Conservation (phyloP, 2,113 vertebrate species). For the Saccopteryx bilineata region DNA sequence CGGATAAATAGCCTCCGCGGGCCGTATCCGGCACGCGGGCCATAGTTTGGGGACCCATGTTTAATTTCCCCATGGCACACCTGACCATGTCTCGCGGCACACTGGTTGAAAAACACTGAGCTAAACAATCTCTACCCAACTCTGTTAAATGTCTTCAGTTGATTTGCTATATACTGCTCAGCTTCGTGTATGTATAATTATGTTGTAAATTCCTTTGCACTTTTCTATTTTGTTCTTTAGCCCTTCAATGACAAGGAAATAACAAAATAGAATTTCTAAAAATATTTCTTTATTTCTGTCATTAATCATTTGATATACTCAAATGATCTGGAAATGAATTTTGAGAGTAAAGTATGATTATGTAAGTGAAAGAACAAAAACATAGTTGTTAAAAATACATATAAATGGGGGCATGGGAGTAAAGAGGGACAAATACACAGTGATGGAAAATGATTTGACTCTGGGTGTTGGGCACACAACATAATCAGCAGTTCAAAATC, state of each 20-base stretch:
- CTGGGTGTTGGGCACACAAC: too few relatives aligned
- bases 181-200: neutral
- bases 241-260: neutral
- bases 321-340: slow-evolving; percentile 14
- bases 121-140: neutral
- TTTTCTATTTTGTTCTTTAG: slow-evolving; percentile 25
- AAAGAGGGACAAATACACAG: too few relatives aligned
- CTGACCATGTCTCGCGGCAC: too few relatives aligned
- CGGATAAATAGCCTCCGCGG: too few relatives aligned
- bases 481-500: too few relatives aligned
- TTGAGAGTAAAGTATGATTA: slow-evolving; percentile 11
- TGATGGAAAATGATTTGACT: too few relatives aligned
- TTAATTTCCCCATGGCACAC: too few relatives aligned
- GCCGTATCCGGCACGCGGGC: too few relatives aligned
- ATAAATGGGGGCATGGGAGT: neutral
- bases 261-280: slow-evolving; percentile 28
- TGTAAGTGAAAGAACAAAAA: slow-evolving; percentile 16
- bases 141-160: slow-evolving; percentile 13
- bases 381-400: neutral
- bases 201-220: slow-evolving; percentile 12
- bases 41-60: too few relatives aligned
- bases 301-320: slow-evolving; percentile 37
- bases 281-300: neutral
- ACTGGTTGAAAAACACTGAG: too few relatives aligned
- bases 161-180: neutral